phyloP scores from a whole-genome alignment of 2,888 invertebrate species.

The Noctua janthina region DNA sequence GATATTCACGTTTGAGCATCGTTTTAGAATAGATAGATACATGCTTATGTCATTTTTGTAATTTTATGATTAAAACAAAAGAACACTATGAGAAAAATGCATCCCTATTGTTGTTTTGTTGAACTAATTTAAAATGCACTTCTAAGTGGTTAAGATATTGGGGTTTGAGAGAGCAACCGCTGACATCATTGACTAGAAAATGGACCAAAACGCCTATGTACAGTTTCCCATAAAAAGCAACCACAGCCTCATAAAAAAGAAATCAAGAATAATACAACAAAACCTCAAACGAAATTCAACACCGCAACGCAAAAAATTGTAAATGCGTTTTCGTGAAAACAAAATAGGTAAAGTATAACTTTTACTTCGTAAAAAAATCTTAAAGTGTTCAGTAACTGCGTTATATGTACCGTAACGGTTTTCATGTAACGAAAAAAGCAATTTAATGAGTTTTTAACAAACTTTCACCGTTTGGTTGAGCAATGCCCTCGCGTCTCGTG shows the following conservation, averaged over 20 bases:
- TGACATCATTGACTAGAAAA: constrained; percentile 13
- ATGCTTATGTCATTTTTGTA: not conserved
- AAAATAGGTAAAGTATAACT: constrained; percentile 51
- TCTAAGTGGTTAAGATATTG: not conserved
- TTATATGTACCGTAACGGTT: constrained; percentile 76
- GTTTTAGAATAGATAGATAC: no score
- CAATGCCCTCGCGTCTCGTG: constrained; percentile 64
- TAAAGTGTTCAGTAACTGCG: constrained; percentile 55
- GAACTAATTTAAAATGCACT: not conserved
- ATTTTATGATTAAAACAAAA: not conserved
- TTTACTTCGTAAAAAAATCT: constrained; percentile 62
- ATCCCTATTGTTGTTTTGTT: not conserved
- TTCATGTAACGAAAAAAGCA: constrained; percentile 77
- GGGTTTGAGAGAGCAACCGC: not conserved
- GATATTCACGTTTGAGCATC: not conserved
- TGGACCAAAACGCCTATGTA: not conserved
- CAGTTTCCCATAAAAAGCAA: constrained; percentile 15
- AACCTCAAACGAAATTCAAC: constrained; percentile 38
- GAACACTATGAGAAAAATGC: not conserved
- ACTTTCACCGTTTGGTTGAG: constrained; percentile 79
- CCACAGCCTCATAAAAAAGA: constrained; percentile 4
- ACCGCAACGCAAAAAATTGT: constrained; percentile 37
- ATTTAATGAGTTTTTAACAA: constrained; percentile 74
- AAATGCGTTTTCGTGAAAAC: constrained; percentile 55
- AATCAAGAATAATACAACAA: constrained; percentile 16